Evolutionary conservation across 2,797 vertebrate species (phyloP).

Genomic region (Picus viridis): DNA sequence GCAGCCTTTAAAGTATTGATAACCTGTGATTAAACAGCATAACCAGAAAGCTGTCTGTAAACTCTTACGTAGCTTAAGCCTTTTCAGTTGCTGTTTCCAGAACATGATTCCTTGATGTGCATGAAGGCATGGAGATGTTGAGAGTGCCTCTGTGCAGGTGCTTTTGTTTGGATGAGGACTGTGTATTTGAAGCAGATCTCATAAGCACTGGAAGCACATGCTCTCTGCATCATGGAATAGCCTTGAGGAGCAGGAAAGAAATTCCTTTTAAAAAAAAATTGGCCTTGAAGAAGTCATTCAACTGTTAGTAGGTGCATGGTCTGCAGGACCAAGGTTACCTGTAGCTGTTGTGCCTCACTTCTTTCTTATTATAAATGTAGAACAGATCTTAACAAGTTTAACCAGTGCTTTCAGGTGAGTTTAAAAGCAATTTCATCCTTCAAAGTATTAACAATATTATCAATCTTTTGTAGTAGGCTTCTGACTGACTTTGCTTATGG

Average conservation of each 20-base stretch:
- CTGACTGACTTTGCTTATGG: background rate
- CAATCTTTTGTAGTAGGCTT: background rate
- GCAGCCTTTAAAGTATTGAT: background rate
- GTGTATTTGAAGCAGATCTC: background rate
- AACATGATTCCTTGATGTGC: background rate
- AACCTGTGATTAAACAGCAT: background rate
- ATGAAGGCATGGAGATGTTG: rapidly evolving
- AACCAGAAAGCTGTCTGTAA: background rate
- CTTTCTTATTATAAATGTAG: background rate
- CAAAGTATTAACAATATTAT: background rate
- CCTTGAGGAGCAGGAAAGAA: background rate
- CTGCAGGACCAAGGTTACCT: background rate
- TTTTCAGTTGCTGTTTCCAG: background rate
- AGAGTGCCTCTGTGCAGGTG: background rate
- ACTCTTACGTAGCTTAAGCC: background rate
- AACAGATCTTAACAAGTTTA: background rate
- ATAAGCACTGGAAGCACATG: too few species aligned
- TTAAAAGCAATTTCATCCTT: background rate
- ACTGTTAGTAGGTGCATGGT: background rate
- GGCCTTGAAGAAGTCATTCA: background rate
- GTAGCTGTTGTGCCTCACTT: background rate
- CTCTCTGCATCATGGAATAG: background rate
- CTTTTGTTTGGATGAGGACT: background rate
- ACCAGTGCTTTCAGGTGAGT: background rate
- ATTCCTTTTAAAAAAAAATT: background rate